These are phyloP conservation scores for Cryptotis parvus DNA, from an alignment of 2,113 vertebrate species.

Conservation along the genomic window DNA sequence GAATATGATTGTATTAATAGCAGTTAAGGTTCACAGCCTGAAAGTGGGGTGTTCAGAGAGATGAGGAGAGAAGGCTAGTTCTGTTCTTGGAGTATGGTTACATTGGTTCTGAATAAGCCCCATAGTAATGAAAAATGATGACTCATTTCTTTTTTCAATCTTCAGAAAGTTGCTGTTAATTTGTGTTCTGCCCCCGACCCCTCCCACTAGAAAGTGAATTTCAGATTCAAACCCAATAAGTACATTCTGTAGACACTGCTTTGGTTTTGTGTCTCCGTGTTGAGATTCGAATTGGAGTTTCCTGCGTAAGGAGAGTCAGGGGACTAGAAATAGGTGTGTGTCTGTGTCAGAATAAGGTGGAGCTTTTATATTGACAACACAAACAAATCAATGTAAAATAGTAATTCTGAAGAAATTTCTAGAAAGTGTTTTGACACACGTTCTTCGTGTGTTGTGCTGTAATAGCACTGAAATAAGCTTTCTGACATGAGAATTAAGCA, in stretches of 20 bases:
- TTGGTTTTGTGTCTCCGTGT: background rate
- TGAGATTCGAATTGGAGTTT: background rate
- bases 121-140: background rate
- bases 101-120: background rate
- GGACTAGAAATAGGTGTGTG: background rate
- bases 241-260: background rate
- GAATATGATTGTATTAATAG: background rate
- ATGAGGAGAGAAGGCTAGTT: background rate
- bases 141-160: background rate
- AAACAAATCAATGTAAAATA: background rate
- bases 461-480: background rate
- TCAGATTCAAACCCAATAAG: background rate
- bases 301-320: background rate
- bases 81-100: background rate
- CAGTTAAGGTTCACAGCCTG: background rate
- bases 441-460: background rate
- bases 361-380: background rate
- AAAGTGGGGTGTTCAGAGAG: background rate
- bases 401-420: conserved; percentile 46
- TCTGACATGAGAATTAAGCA: conserved; percentile 43
- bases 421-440: background rate
- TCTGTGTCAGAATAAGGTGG: background rate
- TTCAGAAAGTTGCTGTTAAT: background rate
- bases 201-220: background rate
- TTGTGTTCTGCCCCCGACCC: background rate